These are phyloP conservation scores for Paracentrotus lividus DNA, from an alignment of 53 echinoderm and acorn worm species.

Conservation along the genomic window DNA sequence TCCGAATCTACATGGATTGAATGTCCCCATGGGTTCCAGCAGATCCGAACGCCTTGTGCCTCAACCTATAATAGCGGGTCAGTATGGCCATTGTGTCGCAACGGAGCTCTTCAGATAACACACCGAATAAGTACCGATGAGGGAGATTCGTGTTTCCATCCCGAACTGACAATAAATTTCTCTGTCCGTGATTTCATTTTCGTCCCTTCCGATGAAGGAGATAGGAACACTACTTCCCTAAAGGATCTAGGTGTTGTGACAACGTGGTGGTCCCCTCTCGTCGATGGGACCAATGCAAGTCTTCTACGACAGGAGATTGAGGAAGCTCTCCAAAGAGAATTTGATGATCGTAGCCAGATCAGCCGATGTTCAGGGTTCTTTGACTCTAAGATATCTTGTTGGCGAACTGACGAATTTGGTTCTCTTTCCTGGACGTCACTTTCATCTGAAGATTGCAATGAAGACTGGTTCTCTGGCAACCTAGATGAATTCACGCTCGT, in stretches of 20 bases:
- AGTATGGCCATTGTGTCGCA: not conserved
- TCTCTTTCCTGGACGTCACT: too few relatives aligned
- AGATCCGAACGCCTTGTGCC: not conserved
- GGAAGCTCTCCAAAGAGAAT: not conserved
- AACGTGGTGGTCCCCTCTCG: not conserved
- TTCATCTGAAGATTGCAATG: not conserved
- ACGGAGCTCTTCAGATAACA: not conserved
- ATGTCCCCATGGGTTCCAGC: conserved; percentile 3
- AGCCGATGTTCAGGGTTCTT: not conserved
- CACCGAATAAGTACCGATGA: not conserved
- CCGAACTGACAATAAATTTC: not conserved
- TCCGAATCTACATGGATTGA: not conserved
- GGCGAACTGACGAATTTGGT: not conserved
- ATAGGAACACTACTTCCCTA: not conserved
- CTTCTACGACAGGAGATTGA: not conserved
- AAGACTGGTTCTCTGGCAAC: conserved; percentile 14
- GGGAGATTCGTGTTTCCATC: not conserved
- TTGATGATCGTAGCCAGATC: not conserved
- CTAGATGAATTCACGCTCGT: conserved; percentile 5
- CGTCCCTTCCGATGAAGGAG: too few relatives aligned
- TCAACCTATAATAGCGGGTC: not conserved
- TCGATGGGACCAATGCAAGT: not conserved
- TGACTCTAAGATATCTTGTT: not conserved
- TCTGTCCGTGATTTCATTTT: not conserved
- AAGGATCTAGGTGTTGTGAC: not conserved